Evolutionary conservation across 2,888 invertebrate genomes (phyloP).

Genomic region (Alloplasta piceator): DNA sequence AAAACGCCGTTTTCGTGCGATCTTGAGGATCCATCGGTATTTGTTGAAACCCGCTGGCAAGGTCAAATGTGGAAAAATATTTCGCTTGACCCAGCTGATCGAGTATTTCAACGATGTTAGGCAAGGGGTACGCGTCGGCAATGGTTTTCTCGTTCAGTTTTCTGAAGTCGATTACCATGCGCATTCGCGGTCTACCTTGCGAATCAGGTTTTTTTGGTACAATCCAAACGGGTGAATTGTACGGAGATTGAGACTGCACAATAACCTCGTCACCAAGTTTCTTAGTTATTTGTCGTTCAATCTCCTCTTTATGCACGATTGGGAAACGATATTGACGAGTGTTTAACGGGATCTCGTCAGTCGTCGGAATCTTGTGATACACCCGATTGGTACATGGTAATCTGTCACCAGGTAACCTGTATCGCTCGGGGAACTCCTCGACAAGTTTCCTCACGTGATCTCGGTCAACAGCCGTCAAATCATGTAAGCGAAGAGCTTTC

Average conservation of each 20-base stretch:
- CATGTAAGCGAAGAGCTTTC: neutral
- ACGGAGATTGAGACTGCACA: too few species aligned
- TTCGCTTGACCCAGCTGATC: too few species aligned
- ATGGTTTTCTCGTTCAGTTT: too few species aligned
- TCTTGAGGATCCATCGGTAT: conserved; percentile 13
- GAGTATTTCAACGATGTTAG: too few species aligned
- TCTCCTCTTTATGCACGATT: neutral
- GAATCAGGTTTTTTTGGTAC: too few species aligned
- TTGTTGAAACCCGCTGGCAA: too few species aligned
- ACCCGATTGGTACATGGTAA: neutral
- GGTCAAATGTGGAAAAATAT: too few species aligned
- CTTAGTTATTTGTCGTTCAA: conserved; percentile 12
- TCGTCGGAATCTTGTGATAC: conserved; percentile 15
- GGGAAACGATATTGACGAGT: conserved; percentile 54
- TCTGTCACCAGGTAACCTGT: neutral
- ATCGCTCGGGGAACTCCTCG: neutral
- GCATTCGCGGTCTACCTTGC: too few species aligned
- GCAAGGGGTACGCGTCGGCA: too few species aligned
- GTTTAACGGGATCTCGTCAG: conserved; percentile 1
- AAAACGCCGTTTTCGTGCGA: too few species aligned
- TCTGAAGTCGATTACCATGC: too few species aligned
- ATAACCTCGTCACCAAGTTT: conserved; percentile 26
- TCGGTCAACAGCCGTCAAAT: neutral
- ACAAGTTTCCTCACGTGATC: neutral
- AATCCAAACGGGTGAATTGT: too few species aligned